A percentile compares a stretch with the other conserved stretches of the same genome.
Evolutionary conservation across 2,888 invertebrate genomes (phyloP).

Genomic region (Cheilosia scutellata): DNA sequence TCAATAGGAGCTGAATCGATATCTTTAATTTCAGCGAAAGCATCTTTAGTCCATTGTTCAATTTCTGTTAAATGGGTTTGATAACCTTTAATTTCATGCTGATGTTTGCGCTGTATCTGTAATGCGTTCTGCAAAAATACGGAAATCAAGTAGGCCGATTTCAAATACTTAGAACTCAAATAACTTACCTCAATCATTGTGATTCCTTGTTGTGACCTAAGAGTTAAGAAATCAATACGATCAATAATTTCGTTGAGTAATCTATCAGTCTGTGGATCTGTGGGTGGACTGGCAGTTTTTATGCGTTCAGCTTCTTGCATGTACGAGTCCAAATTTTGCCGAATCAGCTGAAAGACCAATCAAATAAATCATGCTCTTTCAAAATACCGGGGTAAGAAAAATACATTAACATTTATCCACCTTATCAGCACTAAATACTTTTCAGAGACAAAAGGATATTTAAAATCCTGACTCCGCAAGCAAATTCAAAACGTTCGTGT

Average conservation of each 20-base stretch:
- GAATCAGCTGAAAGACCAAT: constrained; percentile 86
- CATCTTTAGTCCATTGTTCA: constrained; percentile 85
- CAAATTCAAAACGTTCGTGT: constrained; percentile 21
- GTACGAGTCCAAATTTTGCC: constrained; percentile 88
- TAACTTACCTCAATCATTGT: constrained; percentile 84
- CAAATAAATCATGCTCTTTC: neutral
- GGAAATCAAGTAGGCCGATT: neutral
- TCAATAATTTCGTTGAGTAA: constrained; percentile 85
- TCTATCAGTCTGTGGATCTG: constrained; percentile 86
- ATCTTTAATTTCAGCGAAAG: constrained; percentile 81
- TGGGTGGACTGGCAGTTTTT: constrained; percentile 87
- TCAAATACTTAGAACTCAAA: neutral
- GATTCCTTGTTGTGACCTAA: constrained; percentile 89
- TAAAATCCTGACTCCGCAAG: constrained; percentile 32
- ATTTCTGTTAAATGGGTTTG: constrained; percentile 85
- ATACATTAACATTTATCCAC: constrained; percentile 5
- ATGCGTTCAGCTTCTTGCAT: constrained; percentile 88
- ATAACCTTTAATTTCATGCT: constrained; percentile 86
- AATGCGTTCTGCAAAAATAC: constrained; percentile 84
- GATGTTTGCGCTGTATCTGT: constrained; percentile 85
- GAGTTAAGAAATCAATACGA: constrained; percentile 87
- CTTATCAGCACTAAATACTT: constrained; percentile 33
- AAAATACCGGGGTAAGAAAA: neutral
- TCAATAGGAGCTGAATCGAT: constrained; percentile 85
- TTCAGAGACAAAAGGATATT: constrained; percentile 52